These are phyloP conservation scores for Lomographa bimaculata DNA, from an alignment of 2,888 invertebrate genomes.

Conservation along the genomic window DNA sequence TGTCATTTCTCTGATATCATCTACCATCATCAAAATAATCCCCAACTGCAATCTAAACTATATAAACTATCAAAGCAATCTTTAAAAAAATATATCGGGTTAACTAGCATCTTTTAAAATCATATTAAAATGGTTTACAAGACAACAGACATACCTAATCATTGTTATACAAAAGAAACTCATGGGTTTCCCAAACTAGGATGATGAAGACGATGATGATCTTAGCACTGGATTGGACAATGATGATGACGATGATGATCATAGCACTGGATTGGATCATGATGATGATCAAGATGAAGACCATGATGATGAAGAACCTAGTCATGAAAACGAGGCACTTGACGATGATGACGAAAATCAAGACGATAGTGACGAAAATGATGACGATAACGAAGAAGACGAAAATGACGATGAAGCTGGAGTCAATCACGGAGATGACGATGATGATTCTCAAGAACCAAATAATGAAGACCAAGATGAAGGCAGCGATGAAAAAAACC, in stretches of 20 bases:
- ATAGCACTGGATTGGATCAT: constrained; percentile 37
- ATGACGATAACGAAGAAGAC: constrained; percentile 34
- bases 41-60: too few species aligned
- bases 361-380: constrained; percentile 44
- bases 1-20: too few species aligned
- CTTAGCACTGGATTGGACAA: constrained; percentile 41
- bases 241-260: constrained; percentile 50
- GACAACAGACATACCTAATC: too few species aligned
- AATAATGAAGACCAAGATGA: constrained; percentile 47
- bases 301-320: constrained; percentile 47
- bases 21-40: too few species aligned
- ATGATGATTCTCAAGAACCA: constrained; percentile 36
- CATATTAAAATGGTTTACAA: too few species aligned
- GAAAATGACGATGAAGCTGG: constrained; percentile 37
- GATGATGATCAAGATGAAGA: constrained; percentile 41
- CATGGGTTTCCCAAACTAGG: constrained; percentile 40
- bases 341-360: constrained; percentile 50
- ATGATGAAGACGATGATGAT: constrained; percentile 49
- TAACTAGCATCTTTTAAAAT: too few species aligned
- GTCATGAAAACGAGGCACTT: constrained; percentile 38
- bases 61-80: too few species aligned
- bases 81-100: too few species aligned
- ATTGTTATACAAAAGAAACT: constrained; percentile 9
- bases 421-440: constrained; percentile 43
- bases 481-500: constrained; percentile 41